Conservation (phyloP, 2,113 vertebrate species). For the Hippocampus barbouri region DNA sequence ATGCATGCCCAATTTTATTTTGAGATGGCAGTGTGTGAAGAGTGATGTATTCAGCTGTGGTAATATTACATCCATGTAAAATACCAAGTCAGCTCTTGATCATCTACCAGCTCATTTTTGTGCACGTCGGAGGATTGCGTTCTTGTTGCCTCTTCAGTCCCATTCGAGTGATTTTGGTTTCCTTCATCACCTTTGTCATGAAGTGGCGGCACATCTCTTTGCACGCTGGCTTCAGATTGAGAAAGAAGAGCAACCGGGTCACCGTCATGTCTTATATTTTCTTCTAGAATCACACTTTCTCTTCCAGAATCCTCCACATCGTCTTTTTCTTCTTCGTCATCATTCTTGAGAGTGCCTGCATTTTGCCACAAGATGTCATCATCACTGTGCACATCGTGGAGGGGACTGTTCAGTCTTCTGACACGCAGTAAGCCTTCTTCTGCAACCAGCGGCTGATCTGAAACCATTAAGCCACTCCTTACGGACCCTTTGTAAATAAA, state of each 20-base stretch:
- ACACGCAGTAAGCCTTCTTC: conserved; percentile 16
- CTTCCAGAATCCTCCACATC: background rate
- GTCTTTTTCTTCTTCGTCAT: background rate
- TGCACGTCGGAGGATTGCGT: background rate
- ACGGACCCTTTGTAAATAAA: conserved; percentile 42
- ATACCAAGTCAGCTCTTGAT: conserved; percentile 48
- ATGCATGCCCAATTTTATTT: background rate
- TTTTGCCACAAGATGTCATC: conserved; percentile 15
- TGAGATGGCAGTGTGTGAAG: background rate
- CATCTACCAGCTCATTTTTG: conserved; percentile 3
- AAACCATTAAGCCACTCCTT: conserved; percentile 50
- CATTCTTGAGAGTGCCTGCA: background rate
- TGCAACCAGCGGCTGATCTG: conserved; percentile 32
- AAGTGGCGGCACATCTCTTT: background rate
- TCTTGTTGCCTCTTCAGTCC: background rate
- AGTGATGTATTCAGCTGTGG: background rate
- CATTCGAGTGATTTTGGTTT: background rate
- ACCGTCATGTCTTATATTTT: background rate
- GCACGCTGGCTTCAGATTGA: background rate
- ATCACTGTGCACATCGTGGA: conserved; percentile 1
- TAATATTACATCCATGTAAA: conserved; percentile 62
- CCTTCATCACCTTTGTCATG: conserved; percentile 10
- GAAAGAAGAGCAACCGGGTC: background rate
- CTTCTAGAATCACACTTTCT: background rate
- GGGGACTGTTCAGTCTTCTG: background rate